Base-by-base conservation (phyloP, 2,888 invertebrate species). In the Drosophila mayaguana region DNA sequence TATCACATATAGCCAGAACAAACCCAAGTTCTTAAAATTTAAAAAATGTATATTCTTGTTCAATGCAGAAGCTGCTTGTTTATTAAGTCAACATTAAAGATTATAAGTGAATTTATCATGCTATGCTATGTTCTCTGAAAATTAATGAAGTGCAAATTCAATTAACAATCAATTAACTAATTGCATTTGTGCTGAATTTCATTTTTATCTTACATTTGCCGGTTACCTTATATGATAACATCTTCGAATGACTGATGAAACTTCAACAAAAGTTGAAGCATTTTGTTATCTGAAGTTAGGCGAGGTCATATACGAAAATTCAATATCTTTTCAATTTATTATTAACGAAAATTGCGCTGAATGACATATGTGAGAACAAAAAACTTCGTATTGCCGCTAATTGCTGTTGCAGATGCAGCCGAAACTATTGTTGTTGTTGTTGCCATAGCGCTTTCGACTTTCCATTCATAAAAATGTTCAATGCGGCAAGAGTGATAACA, bases 391-490 rank as follows among this genome's bases (percentile, higher is more conserved):
- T 7, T 7, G 38, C 28, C 18, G 8, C 38, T 38, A 43, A 18
- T 61, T 54, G 65, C 38, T 51, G 40, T 70, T 14, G 42, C 46
- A 25, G 25, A 0, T 38, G n/a, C 38, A 45, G 20, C 2, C 14
- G 11, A 16, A 16, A 16, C 7, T 5, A 12, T 4, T 60, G 14
- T 45, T 64, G 43, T 62, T 63, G 46, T 28, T 54, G 20, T 63
- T 18, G 25, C 2, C 48, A 51, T 18, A 32, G 18, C 54, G 68
- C 65, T 72, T 75, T 78, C 45, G 60, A 72, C 80, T 74, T 87
- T 76, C 82, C 86, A 86, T 86, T 86, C 86, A 86, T 88, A 88
- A 86, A 86, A 87, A 56, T 55, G 69, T 67, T 78, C 75, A 78
- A 71, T 85, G 86, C 74, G 75, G 85, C 88, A 86, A 86, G 32